These are phyloP conservation scores for Phataginus tetradactyla DNA, from an alignment of 2,797 vertebrate species.

Conservation along the genomic window DNA sequence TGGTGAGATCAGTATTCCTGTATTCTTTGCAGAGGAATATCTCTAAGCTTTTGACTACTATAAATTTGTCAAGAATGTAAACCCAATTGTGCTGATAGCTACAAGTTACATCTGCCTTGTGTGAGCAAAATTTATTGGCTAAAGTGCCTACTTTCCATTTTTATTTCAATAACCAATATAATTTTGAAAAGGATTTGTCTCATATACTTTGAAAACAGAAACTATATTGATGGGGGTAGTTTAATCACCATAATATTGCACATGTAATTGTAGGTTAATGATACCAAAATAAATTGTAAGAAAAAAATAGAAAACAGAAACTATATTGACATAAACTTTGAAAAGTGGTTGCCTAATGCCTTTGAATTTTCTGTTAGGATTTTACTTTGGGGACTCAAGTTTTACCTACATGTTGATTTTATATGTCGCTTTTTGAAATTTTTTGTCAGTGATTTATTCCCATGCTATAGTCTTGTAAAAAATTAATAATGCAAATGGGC, in stretches of 20 bases:
- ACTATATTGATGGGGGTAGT: neutral
- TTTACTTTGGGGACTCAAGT: neutral
- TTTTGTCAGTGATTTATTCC: neutral
- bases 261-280: no score
- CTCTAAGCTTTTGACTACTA: constrained; percentile 78
- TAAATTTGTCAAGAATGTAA: constrained; percentile 80
- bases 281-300: no score
- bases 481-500: constrained; percentile 18
- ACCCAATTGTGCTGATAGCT: constrained; percentile 78
- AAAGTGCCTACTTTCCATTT: constrained; percentile 81
- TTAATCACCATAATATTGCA: no score
- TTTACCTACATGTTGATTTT: neutral
- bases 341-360: neutral
- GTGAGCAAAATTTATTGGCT: constrained; percentile 79
- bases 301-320: no score
- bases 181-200: constrained; percentile 72
- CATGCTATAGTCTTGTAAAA: constrained; percentile 1
- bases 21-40: constrained; percentile 73
- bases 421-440: neutral
- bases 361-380: constrained; percentile 1
- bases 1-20: constrained; percentile 67
- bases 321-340: neutral
- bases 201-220: constrained; percentile 45
- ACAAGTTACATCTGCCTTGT: constrained; percentile 81
- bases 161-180: constrained; percentile 78